A percentile compares a stretch with the other conserved stretches of the same genome.
Conservation (phyloP, 2,113 vertebrate genomes). For the Desmodus rotundus region DNA sequence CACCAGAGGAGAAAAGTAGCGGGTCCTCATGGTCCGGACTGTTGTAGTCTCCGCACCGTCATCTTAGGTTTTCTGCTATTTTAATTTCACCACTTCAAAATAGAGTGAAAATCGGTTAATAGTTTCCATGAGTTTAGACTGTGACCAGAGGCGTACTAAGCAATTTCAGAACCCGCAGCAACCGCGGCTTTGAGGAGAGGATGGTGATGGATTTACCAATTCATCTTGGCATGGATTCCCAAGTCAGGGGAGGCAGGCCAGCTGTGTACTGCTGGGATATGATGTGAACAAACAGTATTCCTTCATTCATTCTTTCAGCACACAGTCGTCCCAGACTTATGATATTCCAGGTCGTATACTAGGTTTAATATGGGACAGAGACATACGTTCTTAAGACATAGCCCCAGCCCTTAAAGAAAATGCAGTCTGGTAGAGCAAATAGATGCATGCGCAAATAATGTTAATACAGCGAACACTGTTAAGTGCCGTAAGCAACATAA, state of each 20-base stretch:
- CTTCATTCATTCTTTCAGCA: constrained; percentile 23
- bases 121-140: constrained; percentile 63
- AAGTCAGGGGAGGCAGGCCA: background rate
- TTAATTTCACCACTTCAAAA: constrained; percentile 65
- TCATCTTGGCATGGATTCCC: constrained; percentile 19
- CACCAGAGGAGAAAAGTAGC: background rate
- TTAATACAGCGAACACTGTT: background rate
- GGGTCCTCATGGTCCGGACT: background rate
- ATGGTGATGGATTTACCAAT: constrained; percentile 30
- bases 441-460: background rate
- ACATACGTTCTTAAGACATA: background rate
- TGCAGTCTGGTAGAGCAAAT: background rate
- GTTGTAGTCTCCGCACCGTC: background rate
- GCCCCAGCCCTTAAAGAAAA: background rate
- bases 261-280: background rate
- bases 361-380: background rate
- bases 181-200: constrained; percentile 9
- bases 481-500: background rate
- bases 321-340: background rate
- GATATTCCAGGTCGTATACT: background rate
- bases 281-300: background rate
- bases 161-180: constrained; percentile 28
- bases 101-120: constrained; percentile 43
- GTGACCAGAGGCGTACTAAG: constrained; percentile 44
- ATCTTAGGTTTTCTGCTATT: constrained; percentile 44